phyloP scores from a whole-genome alignment of 2,888 invertebrate species.

The Junonia oenone region DNA sequence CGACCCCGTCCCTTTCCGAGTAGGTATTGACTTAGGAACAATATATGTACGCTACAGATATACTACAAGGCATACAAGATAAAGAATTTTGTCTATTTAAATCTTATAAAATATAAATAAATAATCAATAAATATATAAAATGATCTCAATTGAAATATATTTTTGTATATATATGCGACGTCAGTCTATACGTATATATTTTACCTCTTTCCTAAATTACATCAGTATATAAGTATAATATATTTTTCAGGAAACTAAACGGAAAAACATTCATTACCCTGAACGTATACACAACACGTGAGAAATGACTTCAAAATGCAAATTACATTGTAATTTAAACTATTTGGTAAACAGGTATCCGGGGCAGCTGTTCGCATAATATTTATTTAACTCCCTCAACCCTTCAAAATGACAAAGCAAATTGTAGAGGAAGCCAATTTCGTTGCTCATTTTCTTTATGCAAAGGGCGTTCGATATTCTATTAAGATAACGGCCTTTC shows the following conservation, averaged over 20 bases:
- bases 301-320: neutral
- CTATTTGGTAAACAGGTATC: neutral
- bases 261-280: neutral
- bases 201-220: too few species aligned
- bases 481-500: constrained; percentile 64
- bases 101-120: too few species aligned
- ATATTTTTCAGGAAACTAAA: too few species aligned
- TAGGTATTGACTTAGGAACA: too few species aligned
- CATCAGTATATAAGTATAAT: too few species aligned
- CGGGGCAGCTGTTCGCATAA: neutral
- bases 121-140: too few species aligned
- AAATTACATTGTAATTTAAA: neutral
- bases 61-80: too few species aligned
- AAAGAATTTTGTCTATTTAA: too few species aligned
- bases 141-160: too few species aligned
- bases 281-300: neutral
- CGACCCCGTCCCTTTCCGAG: neutral
- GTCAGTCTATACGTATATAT: too few species aligned
- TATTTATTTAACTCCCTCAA: constrained; percentile 7
- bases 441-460: constrained; percentile 29
- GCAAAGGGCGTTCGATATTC: constrained; percentile 54
- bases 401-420: constrained; percentile 28
- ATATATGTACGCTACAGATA: too few species aligned
- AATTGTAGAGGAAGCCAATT: constrained; percentile 29
- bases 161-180: too few species aligned